phyloP scores from a whole-genome alignment of 1,140 invertebrate species.

The Habropoda laboriosa region DNA sequence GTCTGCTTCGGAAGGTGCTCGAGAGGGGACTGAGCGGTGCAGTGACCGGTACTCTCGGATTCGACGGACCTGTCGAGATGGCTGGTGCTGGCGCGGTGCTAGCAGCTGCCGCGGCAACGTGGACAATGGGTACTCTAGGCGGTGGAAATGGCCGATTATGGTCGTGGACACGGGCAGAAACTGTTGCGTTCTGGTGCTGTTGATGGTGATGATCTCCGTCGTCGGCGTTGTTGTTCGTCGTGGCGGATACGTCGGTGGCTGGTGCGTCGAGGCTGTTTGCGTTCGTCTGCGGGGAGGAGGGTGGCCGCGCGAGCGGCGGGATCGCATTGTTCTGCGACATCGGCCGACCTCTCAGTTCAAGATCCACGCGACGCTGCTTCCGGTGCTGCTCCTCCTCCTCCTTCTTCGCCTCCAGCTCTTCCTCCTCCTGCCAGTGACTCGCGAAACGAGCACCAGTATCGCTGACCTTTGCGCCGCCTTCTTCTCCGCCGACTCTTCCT shows the following conservation, averaged over 20 bases:
- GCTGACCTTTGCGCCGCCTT: constrained; percentile 17
- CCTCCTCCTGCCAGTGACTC: constrained; percentile 56
- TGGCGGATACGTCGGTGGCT: constrained; percentile 32
- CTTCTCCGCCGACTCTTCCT: background rate
- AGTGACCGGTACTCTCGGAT: constrained; percentile 70
- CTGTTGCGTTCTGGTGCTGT: background rate
- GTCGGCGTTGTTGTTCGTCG: background rate
- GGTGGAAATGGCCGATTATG: constrained; percentile 71
- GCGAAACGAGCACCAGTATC: constrained; percentile 57
- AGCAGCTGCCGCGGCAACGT: constrained; percentile 55
- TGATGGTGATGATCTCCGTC: constrained; percentile 60
- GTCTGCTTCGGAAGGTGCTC: constrained; percentile 66
- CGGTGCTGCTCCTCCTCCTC: constrained; percentile 65
- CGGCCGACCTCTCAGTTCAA: constrained; percentile 73
- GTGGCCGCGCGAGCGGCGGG: constrained; percentile 77
- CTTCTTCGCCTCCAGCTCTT: constrained; percentile 67
- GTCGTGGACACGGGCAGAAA: constrained; percentile 70
- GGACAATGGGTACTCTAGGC: constrained; percentile 63
- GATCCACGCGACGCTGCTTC: constrained; percentile 55
- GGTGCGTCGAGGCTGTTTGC: too few relatives aligned
- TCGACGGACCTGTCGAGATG: constrained; percentile 63
- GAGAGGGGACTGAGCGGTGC: constrained; percentile 76
- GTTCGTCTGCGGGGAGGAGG: constrained; percentile 67
- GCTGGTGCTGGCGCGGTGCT: constrained; percentile 66
- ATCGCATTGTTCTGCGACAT: constrained; percentile 77